phyloP scores from a whole-genome alignment of 2,888 invertebrate genomes.

The Ophioninae sp. region DNA sequence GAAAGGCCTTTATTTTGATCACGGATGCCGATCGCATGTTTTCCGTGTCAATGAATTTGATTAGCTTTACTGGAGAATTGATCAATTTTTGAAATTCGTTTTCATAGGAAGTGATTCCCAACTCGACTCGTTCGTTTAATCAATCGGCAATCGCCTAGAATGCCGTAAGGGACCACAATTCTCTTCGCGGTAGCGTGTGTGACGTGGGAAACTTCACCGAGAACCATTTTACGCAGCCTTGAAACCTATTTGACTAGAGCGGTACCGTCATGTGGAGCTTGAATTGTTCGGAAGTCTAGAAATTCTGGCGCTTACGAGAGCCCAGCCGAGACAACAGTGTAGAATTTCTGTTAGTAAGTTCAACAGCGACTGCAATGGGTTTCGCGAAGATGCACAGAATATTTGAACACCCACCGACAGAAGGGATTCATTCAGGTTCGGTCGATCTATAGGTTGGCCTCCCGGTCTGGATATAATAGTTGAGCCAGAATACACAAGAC shows the following conservation, averaged over 20 bases:
- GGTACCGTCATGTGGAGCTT: not conserved
- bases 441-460: constrained; percentile 9
- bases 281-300: constrained; percentile 20
- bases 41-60: too few species aligned
- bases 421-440: constrained; percentile 25
- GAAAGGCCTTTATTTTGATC: too few species aligned
- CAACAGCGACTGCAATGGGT: not conserved
- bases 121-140: too few species aligned
- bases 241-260: constrained; percentile 4
- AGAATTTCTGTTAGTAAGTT: constrained; percentile 29
- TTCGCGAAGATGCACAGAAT: constrained; percentile 27
- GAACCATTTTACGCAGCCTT: constrained; percentile 5
- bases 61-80: too few species aligned
- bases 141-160: too few species aligned
- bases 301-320: constrained; percentile 10
- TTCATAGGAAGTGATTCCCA: too few species aligned
- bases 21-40: too few species aligned
- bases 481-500: constrained; percentile 44
- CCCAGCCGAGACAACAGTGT: not conserved
- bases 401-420: constrained; percentile 34
- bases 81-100: too few species aligned
- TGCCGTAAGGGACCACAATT: not conserved
- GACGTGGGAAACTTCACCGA: not conserved
- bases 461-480: constrained; percentile 42
- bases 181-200: constrained; percentile 1